Evolutionary conservation across 2,113 vertebrate species (phyloP).

Genomic region (Chaenogobius annularis): DNA sequence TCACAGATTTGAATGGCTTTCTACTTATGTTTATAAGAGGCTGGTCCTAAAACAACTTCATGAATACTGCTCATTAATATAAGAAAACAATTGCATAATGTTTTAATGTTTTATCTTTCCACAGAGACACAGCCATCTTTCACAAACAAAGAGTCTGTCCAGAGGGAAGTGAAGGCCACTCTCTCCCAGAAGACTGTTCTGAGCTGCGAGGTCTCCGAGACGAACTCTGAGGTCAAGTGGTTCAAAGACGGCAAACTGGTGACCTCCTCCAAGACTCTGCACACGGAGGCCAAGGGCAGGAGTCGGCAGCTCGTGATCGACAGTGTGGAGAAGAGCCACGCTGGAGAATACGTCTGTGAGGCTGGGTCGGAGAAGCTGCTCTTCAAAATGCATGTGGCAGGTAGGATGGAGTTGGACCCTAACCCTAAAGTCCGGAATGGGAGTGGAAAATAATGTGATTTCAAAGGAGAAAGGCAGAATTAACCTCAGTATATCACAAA

Average conservation of each 20-base stretch:
- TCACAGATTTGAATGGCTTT: too few relatives aligned
- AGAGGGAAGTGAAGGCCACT: constrained; percentile 73
- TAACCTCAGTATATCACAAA: too few relatives aligned
- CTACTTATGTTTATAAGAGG: too few relatives aligned
- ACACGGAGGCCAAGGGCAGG: constrained; percentile 65
- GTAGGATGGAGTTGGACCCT: too few relatives aligned
- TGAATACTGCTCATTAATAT: too few relatives aligned
- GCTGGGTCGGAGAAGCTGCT: constrained; percentile 75
- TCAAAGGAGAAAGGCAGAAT: too few relatives aligned
- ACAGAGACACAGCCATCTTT: constrained; percentile 60
- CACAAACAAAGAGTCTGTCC: constrained; percentile 75
- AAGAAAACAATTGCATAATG: too few relatives aligned
- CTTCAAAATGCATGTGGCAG: constrained; percentile 73
- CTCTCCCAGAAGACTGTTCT: constrained; percentile 72
- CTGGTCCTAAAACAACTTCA: too few relatives aligned
- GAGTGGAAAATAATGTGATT: too few relatives aligned
- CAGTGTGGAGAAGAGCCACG: constrained; percentile 79
- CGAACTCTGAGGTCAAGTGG: constrained; percentile 79
- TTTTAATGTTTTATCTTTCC: neutral
- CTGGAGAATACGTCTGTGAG: constrained; percentile 81
- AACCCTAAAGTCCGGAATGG: too few relatives aligned
- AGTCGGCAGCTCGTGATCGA: constrained; percentile 72
- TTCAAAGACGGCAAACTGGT: constrained; percentile 80
- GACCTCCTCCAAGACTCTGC: constrained; percentile 67
- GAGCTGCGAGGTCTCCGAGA: constrained; percentile 77